Conservation (phyloP, 2,797 vertebrate genomes). For the Scolopax rusticola region DNA sequence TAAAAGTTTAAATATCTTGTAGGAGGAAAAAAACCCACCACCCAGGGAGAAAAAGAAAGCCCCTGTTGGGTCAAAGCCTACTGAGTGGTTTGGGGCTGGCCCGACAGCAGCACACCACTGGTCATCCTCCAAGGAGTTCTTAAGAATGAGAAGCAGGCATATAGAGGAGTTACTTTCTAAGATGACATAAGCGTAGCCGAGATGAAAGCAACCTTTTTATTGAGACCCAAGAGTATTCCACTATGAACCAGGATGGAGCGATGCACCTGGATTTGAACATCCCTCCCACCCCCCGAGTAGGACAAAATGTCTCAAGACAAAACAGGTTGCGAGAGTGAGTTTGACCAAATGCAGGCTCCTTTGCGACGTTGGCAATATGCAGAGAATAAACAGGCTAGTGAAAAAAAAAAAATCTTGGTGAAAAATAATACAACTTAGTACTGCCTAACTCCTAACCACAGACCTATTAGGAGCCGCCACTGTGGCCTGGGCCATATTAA, state of each 20-base stretch:
- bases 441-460: conserved; percentile 51
- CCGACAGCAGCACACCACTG: background rate
- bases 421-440: background rate
- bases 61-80: background rate
- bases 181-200: background rate
- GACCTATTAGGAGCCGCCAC: conserved; percentile 54
- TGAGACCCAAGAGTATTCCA: background rate
- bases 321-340: background rate
- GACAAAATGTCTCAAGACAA: background rate
- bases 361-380: background rate
- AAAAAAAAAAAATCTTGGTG: conserved; percentile 6
- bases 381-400: background rate
- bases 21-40: accelerated
- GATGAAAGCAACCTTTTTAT: background rate
- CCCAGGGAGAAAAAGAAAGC: background rate
- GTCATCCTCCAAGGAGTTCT: background rate
- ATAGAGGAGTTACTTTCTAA: background rate
- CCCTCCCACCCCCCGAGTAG: too few relatives aligned
- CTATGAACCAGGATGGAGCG: background rate
- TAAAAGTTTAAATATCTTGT: background rate
- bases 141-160: background rate
- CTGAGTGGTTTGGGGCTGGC: background rate
- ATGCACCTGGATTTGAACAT: background rate
- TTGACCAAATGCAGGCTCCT: background rate
- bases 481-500: conserved; percentile 56